phyloP scores from a whole-genome alignment of 2,113 vertebrate species.

The Cephalophus harveyi region DNA sequence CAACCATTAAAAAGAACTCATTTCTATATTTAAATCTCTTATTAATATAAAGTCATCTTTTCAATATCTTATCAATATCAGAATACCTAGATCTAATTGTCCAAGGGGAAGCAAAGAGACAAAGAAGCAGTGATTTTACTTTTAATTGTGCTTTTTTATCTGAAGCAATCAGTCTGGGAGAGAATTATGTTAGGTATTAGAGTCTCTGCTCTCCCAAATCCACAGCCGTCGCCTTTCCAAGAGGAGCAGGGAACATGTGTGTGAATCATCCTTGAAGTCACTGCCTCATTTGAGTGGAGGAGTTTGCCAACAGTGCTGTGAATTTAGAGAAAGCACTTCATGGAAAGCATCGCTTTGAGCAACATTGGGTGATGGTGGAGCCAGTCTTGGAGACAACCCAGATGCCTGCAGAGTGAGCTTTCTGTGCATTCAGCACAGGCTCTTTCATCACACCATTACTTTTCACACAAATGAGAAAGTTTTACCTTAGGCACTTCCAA shows the following conservation, averaged over 20 bases:
- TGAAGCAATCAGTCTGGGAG: not conserved
- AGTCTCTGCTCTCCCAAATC: not conserved
- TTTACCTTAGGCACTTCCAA: not conserved
- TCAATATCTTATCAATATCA: not conserved
- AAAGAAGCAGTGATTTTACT: not conserved
- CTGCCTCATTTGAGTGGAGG: not conserved
- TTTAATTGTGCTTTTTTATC: conserved; percentile 20
- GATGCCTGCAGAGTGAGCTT: not conserved
- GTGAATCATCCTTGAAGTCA: not conserved
- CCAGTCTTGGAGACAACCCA: not conserved
- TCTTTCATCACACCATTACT: not conserved
- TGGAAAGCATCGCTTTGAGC: not conserved
- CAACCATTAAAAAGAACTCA: not conserved
- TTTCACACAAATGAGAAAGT: not conserved
- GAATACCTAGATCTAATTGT: conserved; percentile 3
- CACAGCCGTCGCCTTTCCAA: not conserved
- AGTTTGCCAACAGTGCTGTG: not conserved
- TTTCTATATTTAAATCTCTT: not conserved
- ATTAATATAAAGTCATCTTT: not conserved
- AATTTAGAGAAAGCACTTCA: not conserved
- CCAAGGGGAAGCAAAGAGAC: not conserved
- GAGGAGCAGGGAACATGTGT: not conserved
- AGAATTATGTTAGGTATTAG: not conserved
- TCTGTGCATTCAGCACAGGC: not conserved
- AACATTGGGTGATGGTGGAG: not conserved